These are phyloP conservation scores for Nannobrachium achirus DNA, from an alignment of 2,113 vertebrate species.

Conservation along the genomic window DNA sequence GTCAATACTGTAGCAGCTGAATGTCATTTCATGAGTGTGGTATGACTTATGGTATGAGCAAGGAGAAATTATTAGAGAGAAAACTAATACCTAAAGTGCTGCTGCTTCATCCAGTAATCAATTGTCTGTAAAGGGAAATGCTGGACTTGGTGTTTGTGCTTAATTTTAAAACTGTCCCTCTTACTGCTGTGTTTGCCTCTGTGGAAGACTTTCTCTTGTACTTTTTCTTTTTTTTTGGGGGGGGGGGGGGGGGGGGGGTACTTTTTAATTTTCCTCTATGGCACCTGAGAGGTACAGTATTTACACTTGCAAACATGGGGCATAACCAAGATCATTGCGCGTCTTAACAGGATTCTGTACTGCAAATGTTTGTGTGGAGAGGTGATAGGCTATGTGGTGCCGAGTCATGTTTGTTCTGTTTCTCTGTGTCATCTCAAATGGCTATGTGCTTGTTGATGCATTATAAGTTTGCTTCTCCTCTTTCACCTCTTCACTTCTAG, in stretches of 20 bases:
- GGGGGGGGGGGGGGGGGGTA: neutral
- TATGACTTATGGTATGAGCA: conserved; percentile 12
- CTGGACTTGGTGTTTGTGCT: conserved; percentile 67
- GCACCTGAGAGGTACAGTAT: conserved; percentile 36
- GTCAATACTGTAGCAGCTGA: conserved; percentile 69
- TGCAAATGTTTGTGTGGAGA: conserved; percentile 24
- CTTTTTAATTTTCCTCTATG: conserved; percentile 8
- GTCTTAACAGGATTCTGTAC: conserved; percentile 14
- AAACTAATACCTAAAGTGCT: conserved; percentile 74
- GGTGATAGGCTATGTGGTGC: conserved; percentile 30
- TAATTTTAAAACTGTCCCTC: conserved; percentile 42
- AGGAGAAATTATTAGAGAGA: conserved; percentile 32
- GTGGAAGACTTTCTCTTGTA: conserved; percentile 41
- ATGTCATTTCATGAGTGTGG: conserved; percentile 50
- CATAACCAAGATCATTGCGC: conserved; percentile 28
- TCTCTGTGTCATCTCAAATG: conserved; percentile 48
- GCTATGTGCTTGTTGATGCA: conserved; percentile 41
- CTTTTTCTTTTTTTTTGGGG: neutral
- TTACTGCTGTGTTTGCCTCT: conserved; percentile 42
- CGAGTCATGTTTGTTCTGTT: conserved; percentile 31
- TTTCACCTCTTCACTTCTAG: neutral
- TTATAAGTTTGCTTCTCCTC: conserved; percentile 21
- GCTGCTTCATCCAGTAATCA: conserved; percentile 70
- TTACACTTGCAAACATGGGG: conserved; percentile 14
- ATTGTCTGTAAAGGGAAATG: conserved; percentile 66